phyloP scores from a whole-genome alignment of 2,797 vertebrate genomes.

The Cetoscarus ocellatus region DNA sequence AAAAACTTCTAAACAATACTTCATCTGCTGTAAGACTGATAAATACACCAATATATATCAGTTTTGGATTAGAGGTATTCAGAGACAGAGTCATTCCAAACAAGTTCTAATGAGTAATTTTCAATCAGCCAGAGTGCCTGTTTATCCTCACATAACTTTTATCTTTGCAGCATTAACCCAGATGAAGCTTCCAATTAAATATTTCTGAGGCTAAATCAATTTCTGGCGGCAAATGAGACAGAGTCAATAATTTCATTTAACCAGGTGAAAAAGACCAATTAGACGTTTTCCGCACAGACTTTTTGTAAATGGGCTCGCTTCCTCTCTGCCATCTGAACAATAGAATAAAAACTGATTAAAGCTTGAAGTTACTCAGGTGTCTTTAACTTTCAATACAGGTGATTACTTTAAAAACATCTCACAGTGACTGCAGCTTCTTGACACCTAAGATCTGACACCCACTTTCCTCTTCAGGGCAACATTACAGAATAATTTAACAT shows the following conservation, averaged over 20 bases:
- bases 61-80: conserved; percentile 27
- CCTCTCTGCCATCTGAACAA: not conserved
- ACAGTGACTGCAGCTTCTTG: conserved; percentile 1
- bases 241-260: conserved; percentile 52
- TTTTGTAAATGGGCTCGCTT: not conserved
- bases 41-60: conserved; percentile 17
- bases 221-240: conserved; percentile 29
- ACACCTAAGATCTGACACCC: not conserved
- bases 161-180: conserved; percentile 44
- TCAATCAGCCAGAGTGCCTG: conserved; percentile 56
- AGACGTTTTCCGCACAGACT: conserved; percentile 20
- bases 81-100: conserved; percentile 17
- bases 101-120: conserved; percentile 55
- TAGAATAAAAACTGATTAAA: not conserved
- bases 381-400: not conserved
- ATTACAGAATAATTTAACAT: conserved; percentile 5
- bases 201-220: conserved; percentile 40
- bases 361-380: not conserved
- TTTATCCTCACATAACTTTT: conserved; percentile 53
- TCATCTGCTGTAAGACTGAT: conserved; percentile 30
- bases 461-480: conserved; percentile 7
- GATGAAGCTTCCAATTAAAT: conserved; percentile 56
- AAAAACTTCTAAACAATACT: conserved; percentile 9
- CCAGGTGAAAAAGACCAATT: conserved; percentile 35
- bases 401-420: not conserved